Evolutionary conservation across 2,113 vertebrate species (phyloP), one percentile per base, ranked within the genome.

Genomic region (Platycercus adscitus): DNA sequence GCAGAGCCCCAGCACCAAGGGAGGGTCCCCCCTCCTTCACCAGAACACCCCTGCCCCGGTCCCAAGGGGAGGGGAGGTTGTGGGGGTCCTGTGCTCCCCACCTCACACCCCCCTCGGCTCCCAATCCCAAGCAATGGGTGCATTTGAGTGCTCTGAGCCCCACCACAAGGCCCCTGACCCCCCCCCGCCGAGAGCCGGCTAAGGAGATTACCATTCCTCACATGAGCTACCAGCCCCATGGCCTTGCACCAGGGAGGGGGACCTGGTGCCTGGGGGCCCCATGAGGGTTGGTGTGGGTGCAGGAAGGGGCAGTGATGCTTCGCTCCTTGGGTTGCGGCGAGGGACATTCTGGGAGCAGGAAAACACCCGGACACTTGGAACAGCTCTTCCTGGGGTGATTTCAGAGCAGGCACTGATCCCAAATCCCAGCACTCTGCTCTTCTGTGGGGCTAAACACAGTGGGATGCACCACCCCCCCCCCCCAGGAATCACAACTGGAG

Each of bases 181-280:
- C 85, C 50, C 88, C 71, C 94, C 85, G n/a, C 50, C 2, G 0
- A 21, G 49, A 31, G 81, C 64, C 0, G 10, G 73, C 85, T 90
- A 90, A 96, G 95, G 88, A 93, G 95, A 95, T 96, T 93, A 97
- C 35, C 17, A 4, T 50, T 76, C 65, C 88, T 94, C 93, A 90
- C 93, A 75, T 96, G 93, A 96, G 91, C 35, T 33, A 0, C 0
- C 0, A 25, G 81, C 33, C 78, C 66, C 52, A 7, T 0, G 3
- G 86, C 58, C 81, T 39, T 9, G 0, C 46, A 21, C 13, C 0
- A 0, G 37, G 70, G 43, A 64, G 39, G 61, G 76, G 60, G 8
- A 37, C 11, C 9, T 1, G 1, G 43, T 3, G 49, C 47, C 12
- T 26, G 35, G 55, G n/a, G 81, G 49, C 29, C 29, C 58, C 3